Evolutionary conservation across 2,888 invertebrate species (phyloP).

Genomic region (Eupithecia pulchellata): DNA sequence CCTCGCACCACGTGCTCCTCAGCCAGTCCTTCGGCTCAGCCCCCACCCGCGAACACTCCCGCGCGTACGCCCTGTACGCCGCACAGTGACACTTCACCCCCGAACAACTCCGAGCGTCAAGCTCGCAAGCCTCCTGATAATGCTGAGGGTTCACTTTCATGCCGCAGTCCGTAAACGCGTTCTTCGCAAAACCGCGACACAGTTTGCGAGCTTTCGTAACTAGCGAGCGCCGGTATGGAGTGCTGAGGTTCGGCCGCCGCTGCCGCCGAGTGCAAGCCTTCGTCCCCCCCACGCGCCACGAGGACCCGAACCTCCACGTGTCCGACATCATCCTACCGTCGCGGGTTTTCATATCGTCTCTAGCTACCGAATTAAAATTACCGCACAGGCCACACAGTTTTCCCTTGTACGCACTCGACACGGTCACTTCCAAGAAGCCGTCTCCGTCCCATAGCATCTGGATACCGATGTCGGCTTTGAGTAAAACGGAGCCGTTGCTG

Average conservation of each 20-base stretch:
- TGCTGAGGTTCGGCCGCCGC: conserved; percentile 73
- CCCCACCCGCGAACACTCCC: conserved; percentile 93
- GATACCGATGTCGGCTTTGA: conserved; percentile 90
- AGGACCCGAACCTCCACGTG: conserved; percentile 90
- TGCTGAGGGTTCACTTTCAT: conserved; percentile 91
- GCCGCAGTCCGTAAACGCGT: conserved; percentile 91
- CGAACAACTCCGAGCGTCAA: conserved; percentile 95
- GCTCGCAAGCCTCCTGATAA: conserved; percentile 93
- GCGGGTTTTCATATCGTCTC: conserved; percentile 92
- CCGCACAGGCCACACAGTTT: conserved; percentile 97
- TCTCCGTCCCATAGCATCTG: conserved; percentile 97
- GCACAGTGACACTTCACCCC: conserved; percentile 94
- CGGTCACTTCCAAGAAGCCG: conserved; percentile 95
- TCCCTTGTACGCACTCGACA: conserved; percentile 88
- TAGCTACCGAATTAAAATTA: conserved; percentile 94
- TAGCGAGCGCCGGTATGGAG: conserved; percentile 80
- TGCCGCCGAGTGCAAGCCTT: conserved; percentile 88
- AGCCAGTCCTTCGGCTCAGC: conserved; percentile 90
- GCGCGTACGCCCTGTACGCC: conserved; percentile 94
- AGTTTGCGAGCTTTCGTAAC: conserved; percentile 74
- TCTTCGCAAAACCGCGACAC: conserved; percentile 81
- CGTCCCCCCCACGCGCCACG: conserved; percentile 95
- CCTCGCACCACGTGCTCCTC: conserved; percentile 87
- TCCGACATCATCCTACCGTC: conserved; percentile 89
- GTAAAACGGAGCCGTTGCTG: conserved; percentile 88